Evolutionary conservation across 2,797 vertebrate species (phyloP), one percentile per base, ranked within the genome.

Genomic region (Poecilia gillii): DNA sequence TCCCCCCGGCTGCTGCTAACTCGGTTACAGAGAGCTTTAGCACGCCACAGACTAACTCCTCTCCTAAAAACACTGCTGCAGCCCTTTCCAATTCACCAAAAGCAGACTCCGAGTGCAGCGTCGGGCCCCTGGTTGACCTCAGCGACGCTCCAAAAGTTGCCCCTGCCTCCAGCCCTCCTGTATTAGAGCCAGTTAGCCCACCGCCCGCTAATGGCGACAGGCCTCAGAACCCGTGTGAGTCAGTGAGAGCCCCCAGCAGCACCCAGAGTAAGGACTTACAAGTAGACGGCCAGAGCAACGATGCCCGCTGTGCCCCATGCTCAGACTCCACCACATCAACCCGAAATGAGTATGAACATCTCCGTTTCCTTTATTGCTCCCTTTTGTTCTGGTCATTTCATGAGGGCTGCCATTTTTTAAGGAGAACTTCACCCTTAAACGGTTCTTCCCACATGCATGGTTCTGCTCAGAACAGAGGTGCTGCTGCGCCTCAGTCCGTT

Each of bases 321-420:
- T 96, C 96, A 93, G 97, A 96, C 93, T 91, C 95, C 90, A 94
- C 96, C 89, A 94, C 96, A 75, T 93, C 97, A 80, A 94, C 95
- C 90, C 96, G 96, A 94, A 96, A 96, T 97, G 97, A 99, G 98
- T 99, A 99, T 97, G 98, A 96, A 95, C 94, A 90, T 91, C 93
- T 95, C 93, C 92, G 74, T 87, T 94, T 94, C 94, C 85, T 89
- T 91, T 93, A 75, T 75, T 77, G 73, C 80, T 95, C 88, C 90
- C 91, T 85, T 79, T 66, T 79, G 66, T 73, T 75, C 80, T 86
- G 80, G 70, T 39, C 73, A 83, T 73, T 45, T 39, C 49, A 31
- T 25, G 5, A 31, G 4, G n/a, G 70, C 28, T 33, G 73, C 49
- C 64, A 14, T 74, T 55, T 31, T 47, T 62, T 71, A 23, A 81